Conservation (phyloP, 2,797 vertebrate species). For the Manis crassicaudata region DNA sequence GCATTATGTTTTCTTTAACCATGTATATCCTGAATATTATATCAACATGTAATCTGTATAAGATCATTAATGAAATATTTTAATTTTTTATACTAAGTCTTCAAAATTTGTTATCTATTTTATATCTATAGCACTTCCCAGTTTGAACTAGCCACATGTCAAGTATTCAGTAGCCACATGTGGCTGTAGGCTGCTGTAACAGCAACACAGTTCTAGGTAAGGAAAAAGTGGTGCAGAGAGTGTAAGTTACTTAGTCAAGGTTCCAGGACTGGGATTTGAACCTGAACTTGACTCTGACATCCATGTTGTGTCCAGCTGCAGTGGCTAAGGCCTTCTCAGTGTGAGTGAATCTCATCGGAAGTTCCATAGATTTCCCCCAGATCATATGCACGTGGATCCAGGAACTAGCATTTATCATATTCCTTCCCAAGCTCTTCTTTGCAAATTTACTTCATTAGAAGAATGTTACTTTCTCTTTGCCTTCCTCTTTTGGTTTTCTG, state of each 20-base stretch:
- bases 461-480: background rate
- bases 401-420: background rate
- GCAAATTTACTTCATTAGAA: background rate
- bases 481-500: background rate
- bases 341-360: background rate
- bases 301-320: accelerated
- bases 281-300: background rate
- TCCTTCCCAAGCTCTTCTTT: background rate
- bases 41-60: background rate
- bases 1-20: background rate
- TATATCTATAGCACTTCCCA: background rate
- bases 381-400: background rate
- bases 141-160: background rate
- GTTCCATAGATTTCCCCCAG: background rate
- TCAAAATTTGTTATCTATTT: background rate
- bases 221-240: background rate
- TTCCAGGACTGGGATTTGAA: background rate
- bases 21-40: background rate
- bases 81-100: background rate
- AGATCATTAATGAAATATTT: slow-evolving; percentile 8
- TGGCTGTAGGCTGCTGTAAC: background rate
- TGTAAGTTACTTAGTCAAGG: background rate
- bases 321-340: background rate
- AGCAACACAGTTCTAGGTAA: background rate
- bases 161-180: background rate